Percentiles rank a stretch among this genome's conserved stretches.
These are phyloP conservation scores for Psococerastis gibbosa DNA, from an alignment of 2,888 invertebrate species.

Conservation along the genomic window DNA sequence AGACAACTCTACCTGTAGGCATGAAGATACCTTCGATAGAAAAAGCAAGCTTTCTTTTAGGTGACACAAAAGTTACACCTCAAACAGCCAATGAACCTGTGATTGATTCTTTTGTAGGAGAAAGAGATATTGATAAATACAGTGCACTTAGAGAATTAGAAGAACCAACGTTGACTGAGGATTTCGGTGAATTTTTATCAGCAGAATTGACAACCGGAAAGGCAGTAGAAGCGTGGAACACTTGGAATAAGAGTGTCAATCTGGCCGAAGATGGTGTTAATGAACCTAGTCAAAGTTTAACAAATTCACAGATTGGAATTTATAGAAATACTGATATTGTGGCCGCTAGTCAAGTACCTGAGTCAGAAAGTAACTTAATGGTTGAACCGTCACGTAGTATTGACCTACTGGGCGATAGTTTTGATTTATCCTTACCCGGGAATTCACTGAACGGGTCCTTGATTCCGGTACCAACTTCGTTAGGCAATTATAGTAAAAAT, in stretches of 20 bases:
- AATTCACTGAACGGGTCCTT: not conserved
- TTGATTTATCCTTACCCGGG: not conserved
- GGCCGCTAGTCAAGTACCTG: not conserved
- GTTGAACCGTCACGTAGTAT: not conserved
- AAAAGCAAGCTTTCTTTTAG: too few relatives aligned
- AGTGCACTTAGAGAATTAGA: constrained; percentile 27
- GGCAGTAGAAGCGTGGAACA: not conserved
- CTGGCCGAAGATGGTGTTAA: constrained; percentile 16
- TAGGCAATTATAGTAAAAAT: too few relatives aligned
- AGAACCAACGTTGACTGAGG: constrained; percentile 22
- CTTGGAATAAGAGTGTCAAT: constrained; percentile 13
- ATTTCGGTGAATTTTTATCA: constrained; percentile 30
- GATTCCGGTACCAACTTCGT: not conserved
- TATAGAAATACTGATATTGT: not conserved
- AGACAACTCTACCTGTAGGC: not conserved
- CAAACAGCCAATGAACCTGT: constrained; percentile 15
- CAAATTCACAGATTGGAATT: not conserved
- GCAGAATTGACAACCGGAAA: constrained; percentile 19
- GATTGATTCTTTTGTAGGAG: constrained; percentile 12
- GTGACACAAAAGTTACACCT: too few relatives aligned
- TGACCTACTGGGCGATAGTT: constrained; percentile 3
- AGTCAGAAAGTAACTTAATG: not conserved
- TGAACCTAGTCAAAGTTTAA: not conserved
- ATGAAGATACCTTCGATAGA: constrained; percentile 6
- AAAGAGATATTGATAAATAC: constrained; percentile 26